Conservation (phyloP, 2,797 vertebrate species). For the Urocyon cinereoargenteus region DNA sequence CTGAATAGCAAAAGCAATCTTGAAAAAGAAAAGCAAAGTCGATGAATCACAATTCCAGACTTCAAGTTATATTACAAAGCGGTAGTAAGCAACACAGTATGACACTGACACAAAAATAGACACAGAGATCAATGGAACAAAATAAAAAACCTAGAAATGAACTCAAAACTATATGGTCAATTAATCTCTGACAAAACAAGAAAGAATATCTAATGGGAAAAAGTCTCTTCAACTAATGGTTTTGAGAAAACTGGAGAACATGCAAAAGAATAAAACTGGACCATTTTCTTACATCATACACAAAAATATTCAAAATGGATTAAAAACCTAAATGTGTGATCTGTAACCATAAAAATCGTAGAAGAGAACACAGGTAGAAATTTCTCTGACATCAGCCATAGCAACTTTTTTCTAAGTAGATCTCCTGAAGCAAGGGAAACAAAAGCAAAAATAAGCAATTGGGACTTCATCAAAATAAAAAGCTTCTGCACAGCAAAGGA, state of each 20-base stretch:
- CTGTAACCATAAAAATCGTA: background rate
- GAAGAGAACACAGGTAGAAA: background rate
- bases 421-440: background rate
- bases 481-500: background rate
- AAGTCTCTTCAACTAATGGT: background rate
- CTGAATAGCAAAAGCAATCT: background rate
- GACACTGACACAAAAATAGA: background rate
- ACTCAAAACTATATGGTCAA: background rate
- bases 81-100: background rate
- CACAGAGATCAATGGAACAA: background rate
- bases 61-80: background rate
- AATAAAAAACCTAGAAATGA: background rate
- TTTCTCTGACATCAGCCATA: background rate
- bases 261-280: background rate
- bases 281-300: background rate
- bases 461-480: background rate
- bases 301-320: background rate
- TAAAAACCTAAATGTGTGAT: background rate
- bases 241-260: background rate
- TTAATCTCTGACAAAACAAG: background rate
- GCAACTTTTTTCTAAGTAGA: background rate
- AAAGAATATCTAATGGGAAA: background rate
- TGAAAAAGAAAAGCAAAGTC: background rate
- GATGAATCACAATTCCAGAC: background rate
- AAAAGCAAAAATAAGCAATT: background rate